These are phyloP conservation scores for Urocolius indicus DNA, from an alignment of 2,113 vertebrate genomes.

Conservation along the genomic window DNA sequence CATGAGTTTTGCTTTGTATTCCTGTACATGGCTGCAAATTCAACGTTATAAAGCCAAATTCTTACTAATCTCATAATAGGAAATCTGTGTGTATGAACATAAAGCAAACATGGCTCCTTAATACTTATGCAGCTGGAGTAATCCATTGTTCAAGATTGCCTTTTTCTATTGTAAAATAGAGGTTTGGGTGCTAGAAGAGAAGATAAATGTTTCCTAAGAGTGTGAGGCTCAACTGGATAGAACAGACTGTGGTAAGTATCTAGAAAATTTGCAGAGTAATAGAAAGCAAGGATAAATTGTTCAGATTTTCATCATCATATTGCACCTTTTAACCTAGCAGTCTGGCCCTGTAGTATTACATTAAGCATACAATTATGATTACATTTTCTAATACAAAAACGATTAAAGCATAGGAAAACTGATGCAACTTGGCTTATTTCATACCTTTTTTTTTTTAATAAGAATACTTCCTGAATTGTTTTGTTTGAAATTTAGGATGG, in stretches of 20 bases:
- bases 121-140: neutral
- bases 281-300: neutral
- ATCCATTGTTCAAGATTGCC: neutral
- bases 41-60: neutral
- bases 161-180: neutral
- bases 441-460: neutral
- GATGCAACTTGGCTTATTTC: neutral
- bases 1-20: neutral
- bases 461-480: neutral
- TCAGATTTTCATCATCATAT: neutral
- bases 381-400: neutral
- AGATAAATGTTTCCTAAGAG: neutral
- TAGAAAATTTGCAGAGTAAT: neutral
- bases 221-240: neutral
- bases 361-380: neutral
- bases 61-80: neutral
- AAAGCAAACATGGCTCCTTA: neutral
- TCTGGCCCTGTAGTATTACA: neutral
- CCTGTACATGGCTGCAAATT: neutral
- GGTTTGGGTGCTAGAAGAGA: neutral
- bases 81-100: neutral
- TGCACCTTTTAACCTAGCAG: neutral
- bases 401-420: neutral
- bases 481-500: neutral
- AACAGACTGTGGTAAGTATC: neutral